phyloP scores from a whole-genome alignment of 2,797 vertebrate species.

The Cossypha niveicapilla region DNA sequence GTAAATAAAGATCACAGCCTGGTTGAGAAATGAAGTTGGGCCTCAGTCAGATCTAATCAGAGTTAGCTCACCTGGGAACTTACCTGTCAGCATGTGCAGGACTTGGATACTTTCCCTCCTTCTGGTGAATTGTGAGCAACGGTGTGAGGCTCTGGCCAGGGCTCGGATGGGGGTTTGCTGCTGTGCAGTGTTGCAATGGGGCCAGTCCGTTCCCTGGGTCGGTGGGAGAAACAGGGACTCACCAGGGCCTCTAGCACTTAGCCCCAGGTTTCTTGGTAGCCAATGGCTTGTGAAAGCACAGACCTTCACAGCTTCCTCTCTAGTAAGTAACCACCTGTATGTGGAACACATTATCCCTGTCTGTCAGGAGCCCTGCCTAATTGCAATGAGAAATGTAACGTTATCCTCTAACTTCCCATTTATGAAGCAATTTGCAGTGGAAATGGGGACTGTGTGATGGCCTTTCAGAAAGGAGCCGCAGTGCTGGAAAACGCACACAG shows the following conservation, averaged over 20 bases:
- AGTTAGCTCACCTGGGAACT: neutral
- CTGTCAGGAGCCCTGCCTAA: constrained; percentile 25
- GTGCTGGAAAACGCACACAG: constrained; percentile 69
- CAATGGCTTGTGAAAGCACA: neutral
- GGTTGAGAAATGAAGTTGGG: neutral
- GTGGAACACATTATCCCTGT: constrained; percentile 5
- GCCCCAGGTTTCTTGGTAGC: neutral
- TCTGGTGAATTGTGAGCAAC: neutral
- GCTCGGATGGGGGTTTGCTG: neutral
- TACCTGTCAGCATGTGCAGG: neutral
- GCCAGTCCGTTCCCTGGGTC: neutral
- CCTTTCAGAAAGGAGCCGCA: constrained; percentile 47
- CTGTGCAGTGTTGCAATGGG: neutral
- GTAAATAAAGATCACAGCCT: constrained; percentile 16
- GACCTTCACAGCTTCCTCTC: neutral
- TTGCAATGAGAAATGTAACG: constrained; percentile 16
- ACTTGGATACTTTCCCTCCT: neutral
- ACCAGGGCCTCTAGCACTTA: neutral
- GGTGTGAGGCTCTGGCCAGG: neutral
- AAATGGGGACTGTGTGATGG: neutral
- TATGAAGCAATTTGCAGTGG: constrained; percentile 59
- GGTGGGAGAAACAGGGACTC: neutral
- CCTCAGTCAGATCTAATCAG: neutral
- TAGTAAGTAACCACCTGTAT: constrained; percentile 17
- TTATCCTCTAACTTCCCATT: constrained; percentile 54